Percentiles rank a stretch among this genome's conserved stretches.
phyloP scores from a whole-genome alignment of 2,797 vertebrate genomes.

The Mus minutoides region DNA sequence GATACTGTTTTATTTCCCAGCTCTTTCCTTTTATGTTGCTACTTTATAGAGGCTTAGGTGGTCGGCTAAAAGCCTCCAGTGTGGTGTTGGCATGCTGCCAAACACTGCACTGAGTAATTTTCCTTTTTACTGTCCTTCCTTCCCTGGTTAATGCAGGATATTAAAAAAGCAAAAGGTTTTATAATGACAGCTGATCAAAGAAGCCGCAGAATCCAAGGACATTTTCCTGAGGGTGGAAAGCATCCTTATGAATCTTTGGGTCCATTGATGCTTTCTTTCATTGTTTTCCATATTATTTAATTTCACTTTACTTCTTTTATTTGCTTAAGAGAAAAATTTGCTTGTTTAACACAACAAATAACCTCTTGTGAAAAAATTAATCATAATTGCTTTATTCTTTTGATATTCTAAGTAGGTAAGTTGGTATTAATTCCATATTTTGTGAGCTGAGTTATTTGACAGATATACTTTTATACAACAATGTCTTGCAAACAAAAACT shows the following conservation, averaged over 20 bases:
- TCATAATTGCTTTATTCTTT: background rate
- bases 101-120: background rate
- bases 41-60: background rate
- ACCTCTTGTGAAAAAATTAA: background rate
- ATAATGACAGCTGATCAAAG: background rate
- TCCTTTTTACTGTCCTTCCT: background rate
- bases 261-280: background rate
- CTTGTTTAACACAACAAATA: conserved; percentile 37
- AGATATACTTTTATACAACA: background rate
- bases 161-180: background rate
- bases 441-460: background rate
- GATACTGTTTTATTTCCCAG: background rate
- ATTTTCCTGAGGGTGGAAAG: background rate
- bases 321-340: background rate
- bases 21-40: background rate
- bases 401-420: conserved; percentile 23
- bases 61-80: background rate
- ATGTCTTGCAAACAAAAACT: background rate
- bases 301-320: background rate
- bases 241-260: background rate
- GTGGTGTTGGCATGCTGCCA: background rate
- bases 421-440: background rate
- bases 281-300: background rate
- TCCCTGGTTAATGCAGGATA: background rate
- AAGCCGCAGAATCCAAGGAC: background rate